A percentile compares a stretch with the other conserved stretches of the same genome.
phyloP scores from a whole-genome alignment of 2,113 vertebrate genomes.

The Brachyhypopomus occidentalis region DNA sequence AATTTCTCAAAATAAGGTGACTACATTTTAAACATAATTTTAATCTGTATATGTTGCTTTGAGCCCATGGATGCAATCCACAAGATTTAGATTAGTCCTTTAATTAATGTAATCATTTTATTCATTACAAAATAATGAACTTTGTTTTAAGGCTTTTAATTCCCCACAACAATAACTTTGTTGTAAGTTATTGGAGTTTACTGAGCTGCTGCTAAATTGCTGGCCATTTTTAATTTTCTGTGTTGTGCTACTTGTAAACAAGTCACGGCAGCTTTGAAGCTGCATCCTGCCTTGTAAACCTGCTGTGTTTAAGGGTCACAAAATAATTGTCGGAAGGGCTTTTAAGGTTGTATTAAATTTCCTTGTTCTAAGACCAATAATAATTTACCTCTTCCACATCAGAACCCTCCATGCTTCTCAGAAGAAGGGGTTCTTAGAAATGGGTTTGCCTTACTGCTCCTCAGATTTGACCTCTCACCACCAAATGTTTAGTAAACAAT shows the following conservation, averaged over 20 bases:
- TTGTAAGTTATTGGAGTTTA: too few species aligned
- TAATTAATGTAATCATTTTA: too few species aligned
- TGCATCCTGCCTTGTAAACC: slow-evolving; percentile 43
- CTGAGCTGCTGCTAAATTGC: background rate
- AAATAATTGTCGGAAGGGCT: slow-evolving; percentile 52
- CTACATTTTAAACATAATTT: too few species aligned
- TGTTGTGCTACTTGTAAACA: background rate
- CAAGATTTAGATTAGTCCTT: too few species aligned
- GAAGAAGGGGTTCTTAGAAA: slow-evolving; percentile 49
- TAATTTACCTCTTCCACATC: slow-evolving; percentile 8
- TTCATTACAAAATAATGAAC: background rate
- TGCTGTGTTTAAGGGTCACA: slow-evolving; percentile 10
- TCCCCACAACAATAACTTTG: too few species aligned
- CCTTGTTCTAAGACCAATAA: slow-evolving; percentile 26
- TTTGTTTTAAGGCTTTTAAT: background rate
- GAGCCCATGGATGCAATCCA: too few species aligned
- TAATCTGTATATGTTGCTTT: too few species aligned
- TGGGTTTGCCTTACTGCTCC: slow-evolving; percentile 7
- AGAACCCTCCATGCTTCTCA: slow-evolving; percentile 44
- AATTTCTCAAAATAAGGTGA: too few species aligned
- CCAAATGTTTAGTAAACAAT: slow-evolving; percentile 24
- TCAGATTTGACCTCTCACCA: slow-evolving; percentile 31
- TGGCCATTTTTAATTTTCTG: background rate
- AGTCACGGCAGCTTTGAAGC: background rate
- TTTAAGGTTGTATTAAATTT: slow-evolving; percentile 26